Conservation (phyloP, 2,797 vertebrate genomes). For the Knipowitschia caucasica region DNA sequence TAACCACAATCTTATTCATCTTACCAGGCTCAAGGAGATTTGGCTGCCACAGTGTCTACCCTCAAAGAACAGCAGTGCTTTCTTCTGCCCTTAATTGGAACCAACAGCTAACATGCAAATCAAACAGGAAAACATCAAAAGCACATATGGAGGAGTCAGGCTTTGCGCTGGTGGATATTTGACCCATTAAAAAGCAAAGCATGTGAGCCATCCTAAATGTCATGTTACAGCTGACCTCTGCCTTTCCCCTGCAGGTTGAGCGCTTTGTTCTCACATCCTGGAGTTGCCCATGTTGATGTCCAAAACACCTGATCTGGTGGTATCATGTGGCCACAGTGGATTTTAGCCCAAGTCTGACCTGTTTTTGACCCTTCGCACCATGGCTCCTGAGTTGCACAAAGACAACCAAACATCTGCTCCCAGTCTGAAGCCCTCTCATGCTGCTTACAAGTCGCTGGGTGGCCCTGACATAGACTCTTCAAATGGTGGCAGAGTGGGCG, state of each 20-base stretch:
- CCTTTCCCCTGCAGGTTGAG: slow-evolving; percentile 40
- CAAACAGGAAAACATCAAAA: slow-evolving; percentile 32
- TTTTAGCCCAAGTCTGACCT: slow-evolving; percentile 36
- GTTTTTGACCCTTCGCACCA: slow-evolving; percentile 40
- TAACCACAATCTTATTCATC: slow-evolving; percentile 45
- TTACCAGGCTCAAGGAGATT: slow-evolving; percentile 33
- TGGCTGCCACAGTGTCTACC: slow-evolving; percentile 48
- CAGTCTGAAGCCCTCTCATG: slow-evolving; percentile 34
- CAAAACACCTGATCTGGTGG: slow-evolving; percentile 51
- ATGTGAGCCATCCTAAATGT: slow-evolving; percentile 42
- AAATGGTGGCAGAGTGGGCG: slow-evolving; percentile 47
- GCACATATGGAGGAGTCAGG: slow-evolving; percentile 32
- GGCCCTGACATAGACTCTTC: slow-evolving; percentile 40
- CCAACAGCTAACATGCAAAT: slow-evolving; percentile 50
- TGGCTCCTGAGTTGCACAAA: slow-evolving; percentile 44
- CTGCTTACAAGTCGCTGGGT: slow-evolving; percentile 35
- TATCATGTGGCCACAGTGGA: slow-evolving; percentile 40
- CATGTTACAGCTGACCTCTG: slow-evolving; percentile 46
- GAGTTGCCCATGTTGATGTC: slow-evolving; percentile 32
- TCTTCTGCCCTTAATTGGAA: slow-evolving; percentile 43
- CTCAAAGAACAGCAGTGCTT: slow-evolving; percentile 25
- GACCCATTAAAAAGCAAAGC: slow-evolving; percentile 17
- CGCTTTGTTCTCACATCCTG: slow-evolving; percentile 35
- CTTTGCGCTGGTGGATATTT: slow-evolving; percentile 24
- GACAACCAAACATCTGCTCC: slow-evolving; percentile 57